Conservation (phyloP, 2,888 invertebrate genomes). For the Geotrupes spiniger region DNA sequence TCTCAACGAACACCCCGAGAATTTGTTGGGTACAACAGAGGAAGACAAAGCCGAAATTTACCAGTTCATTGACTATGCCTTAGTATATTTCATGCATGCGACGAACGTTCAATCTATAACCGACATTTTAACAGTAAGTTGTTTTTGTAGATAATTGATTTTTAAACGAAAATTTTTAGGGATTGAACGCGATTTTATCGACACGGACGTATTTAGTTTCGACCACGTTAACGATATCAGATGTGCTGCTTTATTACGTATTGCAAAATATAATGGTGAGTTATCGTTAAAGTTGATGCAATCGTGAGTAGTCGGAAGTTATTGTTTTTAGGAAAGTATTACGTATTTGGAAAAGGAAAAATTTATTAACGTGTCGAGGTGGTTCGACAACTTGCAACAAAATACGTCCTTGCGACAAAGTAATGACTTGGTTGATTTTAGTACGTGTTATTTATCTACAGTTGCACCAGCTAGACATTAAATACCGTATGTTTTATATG, state of each 20-base stretch:
- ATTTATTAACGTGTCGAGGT: conserved; percentile 68
- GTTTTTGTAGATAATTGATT: conserved; percentile 2
- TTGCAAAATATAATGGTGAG: conserved; percentile 67
- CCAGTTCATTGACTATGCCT: conserved; percentile 46
- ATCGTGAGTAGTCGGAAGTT: no score
- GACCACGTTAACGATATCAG: conserved; percentile 61
- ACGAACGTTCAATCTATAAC: conserved; percentile 22
- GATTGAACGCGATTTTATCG: conserved; percentile 56
- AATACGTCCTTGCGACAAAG: conserved; percentile 60
- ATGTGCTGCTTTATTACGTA: conserved; percentile 67
- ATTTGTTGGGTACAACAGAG: conserved; percentile 22
- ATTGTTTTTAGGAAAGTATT: conserved; percentile 60
- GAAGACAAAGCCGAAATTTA: conserved; percentile 40
- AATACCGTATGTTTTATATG: neutral
- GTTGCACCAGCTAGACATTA: conserved; percentile 37
- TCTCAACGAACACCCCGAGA: conserved; percentile 33
- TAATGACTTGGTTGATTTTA: conserved; percentile 52
- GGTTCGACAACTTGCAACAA: conserved; percentile 76
- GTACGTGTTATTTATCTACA: conserved; percentile 42
- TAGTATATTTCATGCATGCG: conserved; percentile 35
- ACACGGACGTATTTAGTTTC: conserved; percentile 59
- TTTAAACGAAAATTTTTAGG: conserved; percentile 44
- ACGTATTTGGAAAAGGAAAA: conserved; percentile 65
- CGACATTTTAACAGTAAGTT: conserved; percentile 37
- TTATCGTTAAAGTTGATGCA: no score